Evolutionary conservation across 2,797 vertebrate genomes (phyloP).

Genomic region (Podarcis lilfordi): DNA sequence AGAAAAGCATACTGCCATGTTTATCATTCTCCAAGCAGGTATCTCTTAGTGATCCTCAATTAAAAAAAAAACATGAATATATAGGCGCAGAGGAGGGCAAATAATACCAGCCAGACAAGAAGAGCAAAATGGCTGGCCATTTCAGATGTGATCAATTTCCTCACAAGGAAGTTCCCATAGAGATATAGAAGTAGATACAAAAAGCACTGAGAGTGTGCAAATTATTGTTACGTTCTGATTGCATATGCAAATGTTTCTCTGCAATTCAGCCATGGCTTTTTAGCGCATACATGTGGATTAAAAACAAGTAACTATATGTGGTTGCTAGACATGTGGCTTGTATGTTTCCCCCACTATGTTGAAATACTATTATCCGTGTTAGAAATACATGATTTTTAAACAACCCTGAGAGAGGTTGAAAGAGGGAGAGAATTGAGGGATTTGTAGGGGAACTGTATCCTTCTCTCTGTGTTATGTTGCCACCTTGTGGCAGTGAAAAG

Average conservation of each 20-base stretch:
- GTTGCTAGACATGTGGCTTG: neutral
- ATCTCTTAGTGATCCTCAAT: too few relatives aligned
- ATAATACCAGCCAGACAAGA: neutral
- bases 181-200: neutral
- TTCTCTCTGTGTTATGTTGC: conserved; percentile 35
- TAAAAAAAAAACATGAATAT: neutral
- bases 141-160: neutral
- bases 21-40: too few relatives aligned
- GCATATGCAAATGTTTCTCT: neutral
- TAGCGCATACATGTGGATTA: neutral
- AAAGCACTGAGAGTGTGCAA: neutral
- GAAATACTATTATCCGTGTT: neutral
- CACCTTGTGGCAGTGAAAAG: conserved; percentile 40
- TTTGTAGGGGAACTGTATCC: fast-evolving
- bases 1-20: too few relatives aligned
- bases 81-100: neutral
- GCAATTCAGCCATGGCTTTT: neutral
- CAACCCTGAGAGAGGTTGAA: neutral
- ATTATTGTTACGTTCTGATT: neutral
- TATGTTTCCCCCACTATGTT: too few relatives aligned
- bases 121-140: neutral
- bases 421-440: neutral
- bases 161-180: too few relatives aligned
- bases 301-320: neutral
- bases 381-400: neutral